A percentile compares a stretch with the other conserved stretches of the same genome.
phyloP scores from a whole-genome alignment of 2,797 vertebrate genomes.

The Paratrypauchen microcephalus region DNA sequence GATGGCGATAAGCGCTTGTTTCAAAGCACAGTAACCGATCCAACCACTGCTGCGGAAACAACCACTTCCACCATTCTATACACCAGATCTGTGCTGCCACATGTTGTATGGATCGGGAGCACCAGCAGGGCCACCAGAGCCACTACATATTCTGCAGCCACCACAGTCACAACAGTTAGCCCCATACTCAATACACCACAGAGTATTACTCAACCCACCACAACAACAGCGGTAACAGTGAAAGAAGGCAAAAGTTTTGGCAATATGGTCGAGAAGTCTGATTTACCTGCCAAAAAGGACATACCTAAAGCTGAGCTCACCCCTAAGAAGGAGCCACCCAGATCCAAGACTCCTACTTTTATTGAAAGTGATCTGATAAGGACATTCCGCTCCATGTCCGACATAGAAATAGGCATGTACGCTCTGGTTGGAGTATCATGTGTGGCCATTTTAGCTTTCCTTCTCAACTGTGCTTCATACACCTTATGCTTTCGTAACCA shows the following conservation, averaged over 20 bases:
- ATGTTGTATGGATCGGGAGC: slow-evolving; percentile 36
- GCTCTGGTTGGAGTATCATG: slow-evolving; percentile 87
- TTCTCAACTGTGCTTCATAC: slow-evolving; percentile 87
- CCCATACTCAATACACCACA: slow-evolving; percentile 31
- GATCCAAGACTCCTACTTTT: slow-evolving; percentile 61
- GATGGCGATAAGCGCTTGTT: slow-evolving; percentile 34
- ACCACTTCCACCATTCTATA: slow-evolving; percentile 27
- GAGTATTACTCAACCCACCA: slow-evolving; percentile 56
- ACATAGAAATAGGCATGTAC: slow-evolving; percentile 92
- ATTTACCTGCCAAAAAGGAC: slow-evolving; percentile 61
- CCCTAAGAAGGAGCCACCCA: slow-evolving; percentile 72
- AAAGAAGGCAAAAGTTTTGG: slow-evolving; percentile 62
- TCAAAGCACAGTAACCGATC: slow-evolving; percentile 56
- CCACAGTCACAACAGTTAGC: slow-evolving; percentile 21
- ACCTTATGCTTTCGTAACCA: slow-evolving; percentile 81
- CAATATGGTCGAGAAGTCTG: slow-evolving; percentile 73
- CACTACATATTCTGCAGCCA: neutral
- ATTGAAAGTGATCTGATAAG: slow-evolving; percentile 77
- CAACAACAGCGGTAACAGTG: slow-evolving; percentile 19
- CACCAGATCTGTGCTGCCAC: slow-evolving; percentile 29
- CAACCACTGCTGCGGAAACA: slow-evolving; percentile 20
- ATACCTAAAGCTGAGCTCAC: slow-evolving; percentile 28
- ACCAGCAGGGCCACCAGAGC: slow-evolving; percentile 32
- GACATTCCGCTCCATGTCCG: slow-evolving; percentile 76
- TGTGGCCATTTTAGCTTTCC: slow-evolving; percentile 89